Percentiles rank a stretch among this genome's conserved stretches.
phyloP scores from a whole-genome alignment of 2,113 vertebrate species.

The Odontophorus gujanensis region DNA sequence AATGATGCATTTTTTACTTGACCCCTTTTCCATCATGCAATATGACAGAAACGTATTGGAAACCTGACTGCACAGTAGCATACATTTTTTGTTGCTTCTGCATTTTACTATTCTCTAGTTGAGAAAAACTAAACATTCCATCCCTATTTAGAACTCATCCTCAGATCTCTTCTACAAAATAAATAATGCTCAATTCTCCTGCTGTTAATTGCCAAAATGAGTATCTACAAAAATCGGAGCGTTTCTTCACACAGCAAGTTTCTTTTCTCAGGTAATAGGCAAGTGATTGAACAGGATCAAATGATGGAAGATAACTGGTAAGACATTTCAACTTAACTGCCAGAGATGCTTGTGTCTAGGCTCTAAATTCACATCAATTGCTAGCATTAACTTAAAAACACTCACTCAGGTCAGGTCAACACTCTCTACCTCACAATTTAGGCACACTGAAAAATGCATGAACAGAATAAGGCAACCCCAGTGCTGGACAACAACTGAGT shows the following conservation, averaged over 20 bases:
- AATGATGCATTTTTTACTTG: background rate
- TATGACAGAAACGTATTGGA: background rate
- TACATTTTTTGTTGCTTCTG: background rate
- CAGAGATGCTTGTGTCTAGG: background rate
- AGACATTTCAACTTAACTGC: background rate
- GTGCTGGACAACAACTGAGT: background rate
- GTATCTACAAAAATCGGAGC: background rate
- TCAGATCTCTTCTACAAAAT: background rate
- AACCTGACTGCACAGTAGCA: background rate
- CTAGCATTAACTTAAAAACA: background rate
- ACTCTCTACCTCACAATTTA: background rate
- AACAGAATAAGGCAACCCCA: background rate
- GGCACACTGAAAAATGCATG: background rate
- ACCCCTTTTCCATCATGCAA: background rate
- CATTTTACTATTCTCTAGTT: background rate
- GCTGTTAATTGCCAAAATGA: background rate
- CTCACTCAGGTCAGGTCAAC: background rate
- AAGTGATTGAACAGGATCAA: fast-evolving
- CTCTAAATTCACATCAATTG: background rate
- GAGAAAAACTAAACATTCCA: fast-evolving
- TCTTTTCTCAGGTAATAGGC: background rate
- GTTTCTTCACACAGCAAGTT: background rate
- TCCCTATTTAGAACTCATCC: background rate
- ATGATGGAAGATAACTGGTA: background rate
- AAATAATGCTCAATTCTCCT: background rate